Evolutionary conservation across 2,888 invertebrate genomes (phyloP).

Genomic region (Axea sp.): DNA sequence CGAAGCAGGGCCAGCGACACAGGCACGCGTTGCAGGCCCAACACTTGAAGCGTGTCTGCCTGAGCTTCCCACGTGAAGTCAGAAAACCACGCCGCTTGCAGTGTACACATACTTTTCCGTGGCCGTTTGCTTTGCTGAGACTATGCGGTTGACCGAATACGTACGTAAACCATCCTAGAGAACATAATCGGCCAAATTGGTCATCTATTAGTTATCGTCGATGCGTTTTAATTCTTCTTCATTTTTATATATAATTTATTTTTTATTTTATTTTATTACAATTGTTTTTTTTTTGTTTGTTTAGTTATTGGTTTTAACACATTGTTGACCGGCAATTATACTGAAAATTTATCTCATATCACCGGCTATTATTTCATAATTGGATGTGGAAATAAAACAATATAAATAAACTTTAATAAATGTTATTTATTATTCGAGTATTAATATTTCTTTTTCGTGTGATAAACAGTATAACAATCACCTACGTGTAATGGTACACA

Average conservation of each 20-base stretch:
- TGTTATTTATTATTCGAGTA: too few species aligned
- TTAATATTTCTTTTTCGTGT: too few species aligned
- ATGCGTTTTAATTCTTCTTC: background rate
- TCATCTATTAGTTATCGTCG: slow-evolving; percentile 23
- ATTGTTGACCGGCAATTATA: too few species aligned
- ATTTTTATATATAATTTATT: slow-evolving; percentile 1
- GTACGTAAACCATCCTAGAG: slow-evolving; percentile 79
- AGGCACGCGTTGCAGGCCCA: slow-evolving; percentile 79
- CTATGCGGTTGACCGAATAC: slow-evolving; percentile 79
- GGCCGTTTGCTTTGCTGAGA: slow-evolving; percentile 79
- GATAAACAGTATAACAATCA: too few species aligned
- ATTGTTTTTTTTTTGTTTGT: too few species aligned
- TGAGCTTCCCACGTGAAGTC: slow-evolving; percentile 78
- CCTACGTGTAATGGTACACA: too few species aligned
- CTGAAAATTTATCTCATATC: too few species aligned
- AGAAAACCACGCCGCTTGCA: slow-evolving; percentile 79
- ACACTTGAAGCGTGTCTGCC: slow-evolving; percentile 80
- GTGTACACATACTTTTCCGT: slow-evolving; percentile 79
- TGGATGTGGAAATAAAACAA: too few species aligned
- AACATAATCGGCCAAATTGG: slow-evolving; percentile 75
- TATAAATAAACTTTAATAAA: too few species aligned
- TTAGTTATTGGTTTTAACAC: too few species aligned
- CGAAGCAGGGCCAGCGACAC: slow-evolving; percentile 79
- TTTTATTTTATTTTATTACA: slow-evolving; percentile 10
- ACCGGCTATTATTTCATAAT: too few species aligned